phyloP scores from a whole-genome alignment of 2,888 invertebrate genomes.

The Acheta domesticus region DNA sequence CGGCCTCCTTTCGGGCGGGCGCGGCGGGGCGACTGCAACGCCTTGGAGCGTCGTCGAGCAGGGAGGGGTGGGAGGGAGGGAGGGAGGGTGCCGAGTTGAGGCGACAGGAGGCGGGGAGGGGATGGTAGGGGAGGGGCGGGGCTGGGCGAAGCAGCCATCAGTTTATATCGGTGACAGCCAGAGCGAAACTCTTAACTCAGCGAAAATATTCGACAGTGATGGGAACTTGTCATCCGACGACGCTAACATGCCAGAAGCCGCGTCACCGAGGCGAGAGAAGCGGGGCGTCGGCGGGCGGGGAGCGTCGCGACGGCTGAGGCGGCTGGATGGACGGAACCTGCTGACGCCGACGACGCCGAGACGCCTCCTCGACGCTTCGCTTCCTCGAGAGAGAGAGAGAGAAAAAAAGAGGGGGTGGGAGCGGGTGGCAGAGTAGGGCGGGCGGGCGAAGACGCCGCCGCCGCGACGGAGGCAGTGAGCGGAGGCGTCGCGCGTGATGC shows the following conservation, averaged over 20 bases:
- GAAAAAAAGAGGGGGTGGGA: not conserved
- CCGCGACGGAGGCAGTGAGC: not conserved
- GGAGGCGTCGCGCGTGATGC: not conserved
- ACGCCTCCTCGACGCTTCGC: too few relatives aligned
- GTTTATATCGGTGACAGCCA: constrained; percentile 34
- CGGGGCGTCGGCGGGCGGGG: not conserved
- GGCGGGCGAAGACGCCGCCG: not conserved
- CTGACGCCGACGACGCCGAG: not conserved
- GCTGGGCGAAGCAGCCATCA: constrained; percentile 28
- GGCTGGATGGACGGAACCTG: not conserved
- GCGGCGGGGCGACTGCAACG: too few relatives aligned
- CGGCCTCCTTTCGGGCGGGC: too few relatives aligned
- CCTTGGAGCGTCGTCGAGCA: too few relatives aligned
- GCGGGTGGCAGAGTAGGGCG: not conserved
- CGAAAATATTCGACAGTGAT: constrained; percentile 35
- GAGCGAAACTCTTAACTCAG: constrained; percentile 36
- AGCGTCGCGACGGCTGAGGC: not conserved
- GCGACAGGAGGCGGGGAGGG: not conserved
- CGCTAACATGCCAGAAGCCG: not conserved
- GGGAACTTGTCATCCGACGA: constrained; percentile 21
- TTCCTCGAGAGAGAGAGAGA: not conserved
- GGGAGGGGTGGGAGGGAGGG: too few relatives aligned
- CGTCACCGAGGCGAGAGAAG: not conserved
- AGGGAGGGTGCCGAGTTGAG: too few relatives aligned
- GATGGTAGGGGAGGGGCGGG: not conserved